Evolutionary conservation across 2,888 invertebrate species (phyloP), one percentile per base, ranked within the genome.

Genomic region (Megaustenia siamemsis): DNA sequence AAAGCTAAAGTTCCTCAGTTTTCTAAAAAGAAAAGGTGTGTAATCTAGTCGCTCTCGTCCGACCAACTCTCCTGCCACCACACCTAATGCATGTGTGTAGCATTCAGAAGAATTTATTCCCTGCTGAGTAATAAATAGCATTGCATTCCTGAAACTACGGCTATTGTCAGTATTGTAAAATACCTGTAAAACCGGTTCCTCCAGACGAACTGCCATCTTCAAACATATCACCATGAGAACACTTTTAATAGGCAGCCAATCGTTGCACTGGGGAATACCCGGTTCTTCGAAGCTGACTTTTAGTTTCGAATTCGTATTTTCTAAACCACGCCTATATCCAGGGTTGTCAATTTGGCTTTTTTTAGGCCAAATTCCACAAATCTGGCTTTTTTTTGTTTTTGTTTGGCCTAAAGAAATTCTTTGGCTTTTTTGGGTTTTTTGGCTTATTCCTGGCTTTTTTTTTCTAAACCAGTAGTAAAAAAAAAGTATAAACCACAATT

Each of bases 141-240:
- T 73, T 77, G 84, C 69, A 79, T 77, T 80, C 85, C 82, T 79
- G 77, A 75, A 69, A 84, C 82, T 86, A 83, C 73, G 56, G 82
- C 60, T n/a, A n/a, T n/a, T n/a, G n/a, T n/a, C n/a, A 28, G 24
- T 21, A 83, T 77, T 68, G 83, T 68, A 69, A 71, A 56, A 32
- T 83, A 87, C 83, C 84, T 66, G 88, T 49, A 83, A 84, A 88
- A 88, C 88, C 87, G 88, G 88, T 88, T 88, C 69, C 85, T 75
- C 83, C 38, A 71, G 82, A 38, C 53, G n/a, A 56, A 35, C 76
- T n/a, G 77, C 86, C 84, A 86, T 86, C 88, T 86, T 88, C 82
- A 84, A 83, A 88, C 82, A 86, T 43, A 75, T 83, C 83, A 86
- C 88, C 87, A 85, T 73, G 81, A 73, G 83, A 86, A 78, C 76